These are phyloP conservation scores for Uloborus diversus DNA, from an alignment of 1,140 invertebrate species.

Conservation along the genomic window DNA sequence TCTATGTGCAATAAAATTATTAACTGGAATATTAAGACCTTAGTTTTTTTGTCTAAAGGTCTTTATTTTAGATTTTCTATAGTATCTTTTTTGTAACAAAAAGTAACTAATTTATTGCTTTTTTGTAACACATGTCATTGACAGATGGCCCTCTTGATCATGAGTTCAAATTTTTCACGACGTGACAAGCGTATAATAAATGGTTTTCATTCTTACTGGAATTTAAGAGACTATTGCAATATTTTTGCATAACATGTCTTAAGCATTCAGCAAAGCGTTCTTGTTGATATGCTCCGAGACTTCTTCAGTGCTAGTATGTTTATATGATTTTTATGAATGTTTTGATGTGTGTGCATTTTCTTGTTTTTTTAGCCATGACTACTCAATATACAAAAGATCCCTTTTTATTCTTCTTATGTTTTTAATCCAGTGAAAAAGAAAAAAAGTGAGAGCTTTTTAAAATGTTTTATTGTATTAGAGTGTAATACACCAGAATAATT, in stretches of 20 bases:
- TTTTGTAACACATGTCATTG: constrained; percentile 25
- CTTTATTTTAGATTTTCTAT: constrained; percentile 55
- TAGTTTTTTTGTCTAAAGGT: constrained; percentile 52
- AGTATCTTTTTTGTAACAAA: constrained; percentile 28
- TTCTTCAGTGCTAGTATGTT: constrained; percentile 48
- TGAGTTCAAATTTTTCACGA: too few relatives aligned
- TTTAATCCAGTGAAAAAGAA: constrained; percentile 50
- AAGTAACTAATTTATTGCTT: constrained; percentile 35
- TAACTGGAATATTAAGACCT: constrained; percentile 40
- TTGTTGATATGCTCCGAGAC: constrained; percentile 5
- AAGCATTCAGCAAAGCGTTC: constrained; percentile 12
- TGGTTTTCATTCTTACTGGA: too few relatives aligned
- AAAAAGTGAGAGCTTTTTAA: constrained; percentile 55
- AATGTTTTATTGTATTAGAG: constrained; percentile 53
- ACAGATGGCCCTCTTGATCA: constrained; percentile 27
- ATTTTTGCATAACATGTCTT: constrained; percentile 17
- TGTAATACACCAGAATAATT: constrained; percentile 51
- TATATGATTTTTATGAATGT: constrained; percentile 50
- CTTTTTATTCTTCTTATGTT: constrained; percentile 50
- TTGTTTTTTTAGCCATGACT: constrained; percentile 54
- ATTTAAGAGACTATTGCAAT: constrained; percentile 22
- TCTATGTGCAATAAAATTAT: constrained; percentile 51
- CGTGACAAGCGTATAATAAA: too few relatives aligned
- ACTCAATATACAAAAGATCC: constrained; percentile 28
- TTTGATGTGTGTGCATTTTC: constrained; percentile 55